Evolutionary conservation across 2,113 vertebrate genomes (phyloP).

Genomic region (Menidia beryllina): DNA sequence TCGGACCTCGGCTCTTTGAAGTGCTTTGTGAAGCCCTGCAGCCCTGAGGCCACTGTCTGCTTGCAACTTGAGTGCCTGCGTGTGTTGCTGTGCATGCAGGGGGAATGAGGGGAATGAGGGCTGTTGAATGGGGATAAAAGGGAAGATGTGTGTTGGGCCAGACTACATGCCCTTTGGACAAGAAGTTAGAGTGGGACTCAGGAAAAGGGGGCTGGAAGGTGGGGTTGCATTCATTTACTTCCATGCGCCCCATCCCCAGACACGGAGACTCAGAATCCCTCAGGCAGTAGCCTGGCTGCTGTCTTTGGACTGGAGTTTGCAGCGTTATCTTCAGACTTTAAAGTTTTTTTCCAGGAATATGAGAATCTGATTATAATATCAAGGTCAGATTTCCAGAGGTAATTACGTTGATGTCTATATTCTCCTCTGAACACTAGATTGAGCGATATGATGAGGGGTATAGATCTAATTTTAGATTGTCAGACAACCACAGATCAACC

Average conservation of each 20-base stretch:
- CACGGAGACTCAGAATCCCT: slow-evolving; percentile 14
- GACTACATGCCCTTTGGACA: slow-evolving; percentile 40
- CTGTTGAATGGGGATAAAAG: slow-evolving; percentile 32
- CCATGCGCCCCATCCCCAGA: background rate
- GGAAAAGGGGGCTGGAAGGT: slow-evolving; percentile 20
- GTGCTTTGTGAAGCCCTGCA: slow-evolving; percentile 41
- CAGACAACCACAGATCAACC: slow-evolving; percentile 2
- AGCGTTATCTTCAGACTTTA: slow-evolving; percentile 5
- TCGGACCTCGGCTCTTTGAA: slow-evolving; percentile 46
- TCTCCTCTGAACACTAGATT: slow-evolving; percentile 3
- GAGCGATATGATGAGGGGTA: background rate
- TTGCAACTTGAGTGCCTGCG: slow-evolving; percentile 9
- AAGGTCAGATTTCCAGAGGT: background rate
- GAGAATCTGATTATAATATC: background rate
- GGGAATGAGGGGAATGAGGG: background rate
- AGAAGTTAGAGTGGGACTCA: slow-evolving; percentile 24
- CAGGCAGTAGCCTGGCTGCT: slow-evolving; percentile 18
- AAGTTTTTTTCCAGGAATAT: background rate
- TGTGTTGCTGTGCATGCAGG: slow-evolving; percentile 15
- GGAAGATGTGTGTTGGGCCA: slow-evolving; percentile 17
- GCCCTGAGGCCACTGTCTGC: slow-evolving; percentile 29
- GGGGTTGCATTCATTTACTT: slow-evolving; percentile 33
- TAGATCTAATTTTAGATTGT: background rate
- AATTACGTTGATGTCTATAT: background rate
- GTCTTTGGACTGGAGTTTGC: background rate